Evolutionary conservation across 2,113 vertebrate genomes (phyloP).

Genomic region (Uria lomvia): DNA sequence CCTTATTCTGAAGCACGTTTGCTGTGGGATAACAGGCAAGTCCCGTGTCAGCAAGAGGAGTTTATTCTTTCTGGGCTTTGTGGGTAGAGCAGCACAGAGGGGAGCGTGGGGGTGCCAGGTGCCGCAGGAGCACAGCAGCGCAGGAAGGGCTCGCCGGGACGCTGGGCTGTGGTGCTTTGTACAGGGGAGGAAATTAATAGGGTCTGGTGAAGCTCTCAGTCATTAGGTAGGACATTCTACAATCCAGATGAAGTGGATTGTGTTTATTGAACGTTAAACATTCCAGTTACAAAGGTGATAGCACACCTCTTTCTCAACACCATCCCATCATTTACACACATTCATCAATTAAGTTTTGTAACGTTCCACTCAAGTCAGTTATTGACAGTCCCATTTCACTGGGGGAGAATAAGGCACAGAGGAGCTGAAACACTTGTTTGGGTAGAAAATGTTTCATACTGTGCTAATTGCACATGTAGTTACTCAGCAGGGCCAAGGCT

Average conservation of each 20-base stretch:
- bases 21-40: background rate
- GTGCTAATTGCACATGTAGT: accelerated
- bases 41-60: background rate
- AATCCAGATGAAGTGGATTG: background rate
- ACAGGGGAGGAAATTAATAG: too few species aligned
- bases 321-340: background rate
- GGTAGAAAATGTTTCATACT: background rate
- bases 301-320: background rate
- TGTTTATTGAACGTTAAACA: background rate
- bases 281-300: background rate
- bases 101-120: accelerated
- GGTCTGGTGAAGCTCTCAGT: background rate
- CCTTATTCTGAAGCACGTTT: background rate
- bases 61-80: background rate
- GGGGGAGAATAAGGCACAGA: background rate
- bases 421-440: background rate
- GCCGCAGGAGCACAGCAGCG: accelerated
- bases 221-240: background rate
- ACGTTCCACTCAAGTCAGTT: background rate
- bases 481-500: too few species aligned
- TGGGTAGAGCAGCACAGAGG: background rate
- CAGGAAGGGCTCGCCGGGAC: background rate
- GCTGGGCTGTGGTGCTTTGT: background rate
- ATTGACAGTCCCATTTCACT: background rate
- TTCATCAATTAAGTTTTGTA: background rate